Conservation (phyloP, 1,140 invertebrate genomes). For the Bombus balteatus region DNA sequence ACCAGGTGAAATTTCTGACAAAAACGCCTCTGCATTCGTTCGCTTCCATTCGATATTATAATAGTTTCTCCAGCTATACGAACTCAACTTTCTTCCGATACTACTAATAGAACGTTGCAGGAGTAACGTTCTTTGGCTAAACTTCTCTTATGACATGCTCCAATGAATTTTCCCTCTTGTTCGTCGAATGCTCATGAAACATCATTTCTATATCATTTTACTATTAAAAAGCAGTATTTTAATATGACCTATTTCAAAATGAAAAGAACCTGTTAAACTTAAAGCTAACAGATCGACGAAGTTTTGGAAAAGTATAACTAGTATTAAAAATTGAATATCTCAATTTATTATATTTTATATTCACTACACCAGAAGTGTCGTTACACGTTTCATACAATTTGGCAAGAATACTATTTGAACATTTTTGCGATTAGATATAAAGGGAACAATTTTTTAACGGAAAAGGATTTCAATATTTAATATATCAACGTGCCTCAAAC, state of each 20-base stretch:
- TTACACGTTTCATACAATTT: too few species aligned
- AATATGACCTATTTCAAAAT: too few species aligned
- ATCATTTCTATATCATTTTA: not conserved
- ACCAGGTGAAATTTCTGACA: constrained; percentile 21
- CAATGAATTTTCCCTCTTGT: constrained; percentile 45
- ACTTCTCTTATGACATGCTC: constrained; percentile 45
- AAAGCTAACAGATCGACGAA: not conserved
- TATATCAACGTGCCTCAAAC: too few species aligned
- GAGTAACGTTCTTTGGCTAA: constrained; percentile 50
- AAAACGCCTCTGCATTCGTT: not conserved
- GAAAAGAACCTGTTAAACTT: too few species aligned
- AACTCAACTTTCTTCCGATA: constrained; percentile 28
- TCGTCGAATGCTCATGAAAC: constrained; percentile 58
- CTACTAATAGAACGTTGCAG: constrained; percentile 19
- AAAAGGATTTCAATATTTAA: not conserved
- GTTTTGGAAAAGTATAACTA: too few species aligned
- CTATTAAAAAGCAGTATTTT: too few species aligned
- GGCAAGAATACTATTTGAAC: too few species aligned
- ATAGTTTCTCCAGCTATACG: not conserved
- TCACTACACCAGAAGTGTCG: too few species aligned
- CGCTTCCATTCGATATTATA: constrained; percentile 5
- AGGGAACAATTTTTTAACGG: not conserved
- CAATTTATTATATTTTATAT: too few species aligned
- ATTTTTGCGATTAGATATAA: too few species aligned
- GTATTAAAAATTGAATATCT: too few species aligned